Evolutionary conservation across 2,113 vertebrate genomes (phyloP).

Genomic region (Hippocampus mohnikei): DNA sequence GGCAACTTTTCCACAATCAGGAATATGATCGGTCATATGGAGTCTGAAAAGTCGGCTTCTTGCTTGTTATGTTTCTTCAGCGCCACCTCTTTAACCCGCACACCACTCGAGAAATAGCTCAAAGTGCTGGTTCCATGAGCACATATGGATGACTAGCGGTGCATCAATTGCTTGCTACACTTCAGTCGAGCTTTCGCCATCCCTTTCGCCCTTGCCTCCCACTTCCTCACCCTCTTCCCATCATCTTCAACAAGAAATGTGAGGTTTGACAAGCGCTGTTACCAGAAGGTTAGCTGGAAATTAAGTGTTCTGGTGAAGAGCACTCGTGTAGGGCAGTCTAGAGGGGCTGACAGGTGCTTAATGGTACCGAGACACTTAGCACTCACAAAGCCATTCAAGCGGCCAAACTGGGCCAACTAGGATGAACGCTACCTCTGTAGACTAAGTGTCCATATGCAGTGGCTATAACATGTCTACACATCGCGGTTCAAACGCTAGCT

Average conservation of each 20-base stretch:
- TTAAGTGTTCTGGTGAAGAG: conserved; percentile 51
- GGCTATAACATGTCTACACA: background rate
- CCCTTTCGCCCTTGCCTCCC: conserved; percentile 24
- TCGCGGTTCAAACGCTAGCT: background rate
- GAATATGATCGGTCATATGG: background rate
- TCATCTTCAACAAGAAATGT: conserved; percentile 48
- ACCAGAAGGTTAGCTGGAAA: conserved; percentile 53
- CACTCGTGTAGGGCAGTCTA: conserved; percentile 41
- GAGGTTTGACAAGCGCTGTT: conserved; percentile 43
- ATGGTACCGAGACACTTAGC: conserved; percentile 45
- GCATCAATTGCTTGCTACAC: conserved; percentile 6
- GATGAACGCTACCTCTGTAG: conserved; percentile 2
- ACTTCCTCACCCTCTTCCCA: conserved; percentile 33
- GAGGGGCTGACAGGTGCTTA: conserved; percentile 45
- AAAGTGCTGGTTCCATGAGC: background rate
- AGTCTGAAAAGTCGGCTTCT: background rate
- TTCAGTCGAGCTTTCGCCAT: conserved; percentile 12
- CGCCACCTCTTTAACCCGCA: background rate
- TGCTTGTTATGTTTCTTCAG: background rate
- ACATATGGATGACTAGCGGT: conserved; percentile 1
- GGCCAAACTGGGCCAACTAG: conserved; percentile 41
- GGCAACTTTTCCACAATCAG: background rate
- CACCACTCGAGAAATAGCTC: background rate
- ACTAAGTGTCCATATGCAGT: background rate
- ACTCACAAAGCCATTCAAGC: conserved; percentile 31